phyloP scores from a whole-genome alignment of 2,113 vertebrate species.

The Nicator chloris region DNA sequence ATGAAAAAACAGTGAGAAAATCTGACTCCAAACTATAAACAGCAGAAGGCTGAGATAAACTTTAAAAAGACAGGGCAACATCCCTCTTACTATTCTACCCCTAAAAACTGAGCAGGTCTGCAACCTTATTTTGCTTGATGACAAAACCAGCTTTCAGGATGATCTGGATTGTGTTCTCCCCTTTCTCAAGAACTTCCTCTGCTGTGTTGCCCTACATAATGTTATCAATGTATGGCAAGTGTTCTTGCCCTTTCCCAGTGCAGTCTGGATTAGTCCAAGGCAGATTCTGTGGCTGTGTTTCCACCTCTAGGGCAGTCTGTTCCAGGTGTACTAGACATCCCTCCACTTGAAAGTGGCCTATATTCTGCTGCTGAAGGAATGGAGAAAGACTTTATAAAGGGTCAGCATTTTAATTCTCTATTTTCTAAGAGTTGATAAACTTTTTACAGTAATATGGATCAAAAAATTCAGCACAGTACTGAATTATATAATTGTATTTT shows the following conservation, averaged over 20 bases:
- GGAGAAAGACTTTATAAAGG: neutral
- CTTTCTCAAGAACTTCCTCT: neutral
- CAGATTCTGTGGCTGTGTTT: neutral
- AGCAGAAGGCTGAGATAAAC: too few relatives aligned
- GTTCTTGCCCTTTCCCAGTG: neutral
- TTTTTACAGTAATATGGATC: neutral
- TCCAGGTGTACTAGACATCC: neutral
- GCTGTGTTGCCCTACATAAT: neutral
- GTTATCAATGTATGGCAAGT: neutral
- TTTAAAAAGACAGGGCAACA: too few relatives aligned
- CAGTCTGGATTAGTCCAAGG: too few relatives aligned
- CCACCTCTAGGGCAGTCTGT: neutral
- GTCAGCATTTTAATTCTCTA: neutral
- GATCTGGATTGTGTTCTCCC: neutral
- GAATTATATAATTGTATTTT: neutral
- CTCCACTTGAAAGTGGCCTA: neutral
- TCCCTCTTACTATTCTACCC: neutral
- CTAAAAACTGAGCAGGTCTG: neutral
- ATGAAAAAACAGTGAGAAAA: too few relatives aligned
- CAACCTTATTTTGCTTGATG: neutral
- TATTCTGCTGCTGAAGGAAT: neutral
- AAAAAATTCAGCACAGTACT: neutral
- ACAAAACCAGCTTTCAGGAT: neutral
- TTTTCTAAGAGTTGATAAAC: neutral
- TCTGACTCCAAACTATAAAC: too few relatives aligned